Conservation (phyloP, 2,797 vertebrate species). For the Thunnus albacares region DNA sequence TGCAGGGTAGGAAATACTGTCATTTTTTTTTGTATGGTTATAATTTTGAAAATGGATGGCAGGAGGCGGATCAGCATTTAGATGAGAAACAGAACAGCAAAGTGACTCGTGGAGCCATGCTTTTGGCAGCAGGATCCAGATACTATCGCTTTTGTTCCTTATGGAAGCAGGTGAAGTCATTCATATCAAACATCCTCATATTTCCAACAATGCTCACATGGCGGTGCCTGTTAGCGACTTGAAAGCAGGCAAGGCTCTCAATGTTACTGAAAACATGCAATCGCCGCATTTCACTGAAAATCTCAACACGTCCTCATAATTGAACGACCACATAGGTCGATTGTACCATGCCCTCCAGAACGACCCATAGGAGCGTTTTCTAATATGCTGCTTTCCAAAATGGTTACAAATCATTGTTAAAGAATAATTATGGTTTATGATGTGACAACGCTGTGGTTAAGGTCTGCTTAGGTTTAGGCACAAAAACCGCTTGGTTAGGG, state of each 20-base stretch:
- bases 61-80: constrained; percentile 9
- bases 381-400: no score
- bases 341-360: no score
- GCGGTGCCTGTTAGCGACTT: background rate
- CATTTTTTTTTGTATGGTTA: background rate
- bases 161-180: constrained; percentile 4
- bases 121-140: background rate
- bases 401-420: no score
- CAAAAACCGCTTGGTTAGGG: no score
- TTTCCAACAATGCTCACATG: background rate
- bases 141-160: constrained; percentile 5
- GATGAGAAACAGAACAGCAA: background rate
- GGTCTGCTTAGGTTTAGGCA: no score
- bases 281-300: no score
- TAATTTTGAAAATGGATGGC: constrained; percentile 27
- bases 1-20: background rate
- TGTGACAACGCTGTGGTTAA: no score
- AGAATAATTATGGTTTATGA: no score
- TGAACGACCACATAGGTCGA: no score
- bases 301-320: no score
- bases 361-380: no score
- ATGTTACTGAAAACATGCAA: background rate
- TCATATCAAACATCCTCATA: background rate
- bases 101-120: background rate
- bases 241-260: constrained; percentile 14